Evolutionary conservation across 2,797 vertebrate genomes (phyloP), one percentile per base, ranked within the genome.

Genomic region (Anabacerthia variegaticeps): DNA sequence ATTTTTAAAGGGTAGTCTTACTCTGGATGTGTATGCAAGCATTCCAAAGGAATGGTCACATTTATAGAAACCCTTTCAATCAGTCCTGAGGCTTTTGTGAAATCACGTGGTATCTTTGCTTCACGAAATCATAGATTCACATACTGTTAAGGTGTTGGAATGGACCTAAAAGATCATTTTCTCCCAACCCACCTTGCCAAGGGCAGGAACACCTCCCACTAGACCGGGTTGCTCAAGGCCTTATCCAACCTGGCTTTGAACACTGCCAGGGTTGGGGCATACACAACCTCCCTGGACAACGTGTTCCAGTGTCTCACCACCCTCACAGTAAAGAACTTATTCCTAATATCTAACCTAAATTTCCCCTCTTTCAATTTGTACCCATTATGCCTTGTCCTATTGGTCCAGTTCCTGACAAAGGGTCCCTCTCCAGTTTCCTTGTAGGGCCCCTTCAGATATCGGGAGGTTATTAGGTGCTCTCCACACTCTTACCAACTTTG

Each of bases 131-230:
- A 9, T 11, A 24, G 49, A 56, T 36, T 7, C 28, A 30, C 27
- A 46, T 28, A 77, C 62, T 0, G 1, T 17, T n/a, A 51, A 51
- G 51, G 23, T 7, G 2, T n/a, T 65, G 44, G 22, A 56, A 58
- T 17, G 23, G 43, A 24, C n/a, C 8, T 52, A 46, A 26, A 30
- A 39, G 21, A 39, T 58, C 7, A 34, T 39, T 10, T 14, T 52
- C 24, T 19, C 14, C 28, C 21, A 34, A 14, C 2, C 12, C 7
- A 4, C 0, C 14, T 65, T 3, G 2, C 58, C 14, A 7, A 11
- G 14, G 37, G 21, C 37, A 59, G 11, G 44, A 26, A 39, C 32
- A 56, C 4, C 7, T 83, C 9, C 23, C 14, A 37, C 36, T 21
- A 37, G 28, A 44, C 14, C 1, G 0, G 8, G 24, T 9, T 71